A percentile compares a stretch with the other conserved stretches of the same genome.
Conservation (phyloP, 2,888 invertebrate genomes). For the Diadegma fenestrale region DNA sequence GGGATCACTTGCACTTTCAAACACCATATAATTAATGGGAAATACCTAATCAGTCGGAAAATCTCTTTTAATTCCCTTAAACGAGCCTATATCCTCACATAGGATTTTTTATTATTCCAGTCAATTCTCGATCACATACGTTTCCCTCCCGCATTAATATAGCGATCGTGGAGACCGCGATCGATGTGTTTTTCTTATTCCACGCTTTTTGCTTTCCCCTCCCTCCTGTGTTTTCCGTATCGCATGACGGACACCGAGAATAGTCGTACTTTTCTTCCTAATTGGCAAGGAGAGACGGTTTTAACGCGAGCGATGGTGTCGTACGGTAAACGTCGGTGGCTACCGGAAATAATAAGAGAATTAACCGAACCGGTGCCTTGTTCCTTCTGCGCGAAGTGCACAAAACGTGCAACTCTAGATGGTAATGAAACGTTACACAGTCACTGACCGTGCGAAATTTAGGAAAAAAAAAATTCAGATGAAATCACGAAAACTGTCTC, state of each 20-base stretch:
- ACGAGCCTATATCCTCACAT: neutral
- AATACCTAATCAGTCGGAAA: neutral
- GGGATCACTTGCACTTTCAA: constrained; percentile 4
- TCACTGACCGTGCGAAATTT: constrained; percentile 51
- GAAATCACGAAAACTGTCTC: constrained; percentile 5
- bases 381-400: constrained; percentile 43
- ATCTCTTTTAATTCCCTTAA: constrained; percentile 17
- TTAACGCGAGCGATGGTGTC: constrained; percentile 35
- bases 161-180: constrained; percentile 16
- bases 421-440: constrained; percentile 59
- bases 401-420: constrained; percentile 45
- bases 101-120: neutral
- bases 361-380: constrained; percentile 31
- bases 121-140: neutral
- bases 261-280: constrained; percentile 28
- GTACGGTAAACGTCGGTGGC: constrained; percentile 53
- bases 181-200: constrained; percentile 1
- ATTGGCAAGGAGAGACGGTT: constrained; percentile 29
- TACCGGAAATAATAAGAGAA: constrained; percentile 68
- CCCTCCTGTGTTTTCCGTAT: neutral
- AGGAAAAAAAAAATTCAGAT: constrained; percentile 16
- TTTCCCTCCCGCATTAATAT: constrained; percentile 20
- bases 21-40: neutral
- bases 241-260: constrained; percentile 33
- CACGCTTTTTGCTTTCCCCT: neutral